phyloP scores from a whole-genome alignment of 1,140 invertebrate species.

The Ips nitidus region DNA sequence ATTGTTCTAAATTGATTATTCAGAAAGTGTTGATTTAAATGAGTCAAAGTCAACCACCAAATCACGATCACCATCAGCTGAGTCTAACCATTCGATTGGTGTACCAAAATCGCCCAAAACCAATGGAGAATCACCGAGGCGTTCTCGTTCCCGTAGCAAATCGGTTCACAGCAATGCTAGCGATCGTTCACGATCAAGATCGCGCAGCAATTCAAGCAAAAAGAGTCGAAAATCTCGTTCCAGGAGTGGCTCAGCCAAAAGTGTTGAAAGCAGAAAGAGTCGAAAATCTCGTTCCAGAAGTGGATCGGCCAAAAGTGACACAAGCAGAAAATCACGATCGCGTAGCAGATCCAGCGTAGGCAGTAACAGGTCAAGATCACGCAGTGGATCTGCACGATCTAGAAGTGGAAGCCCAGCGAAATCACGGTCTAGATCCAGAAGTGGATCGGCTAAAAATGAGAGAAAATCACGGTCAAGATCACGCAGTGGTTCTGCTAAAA shows the following conservation, averaged over 20 bases:
- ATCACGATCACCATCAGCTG: conserved; percentile 25
- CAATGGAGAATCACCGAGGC: conserved; percentile 3
- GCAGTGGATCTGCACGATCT: conserved; percentile 23
- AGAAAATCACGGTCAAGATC: conserved; percentile 20
- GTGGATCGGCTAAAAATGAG: conserved; percentile 16
- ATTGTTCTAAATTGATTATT: background rate
- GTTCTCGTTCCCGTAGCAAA: conserved; percentile 19
- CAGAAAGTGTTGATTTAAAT: conserved; percentile 28
- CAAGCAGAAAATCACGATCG: conserved; percentile 37
- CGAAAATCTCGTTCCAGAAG: conserved; percentile 40
- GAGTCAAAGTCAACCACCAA: conserved; percentile 15
- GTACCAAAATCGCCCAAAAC: conserved; percentile 19
- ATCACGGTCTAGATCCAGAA: conserved; percentile 38
- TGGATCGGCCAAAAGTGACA: conserved; percentile 12
- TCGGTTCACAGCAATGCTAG: conserved; percentile 13
- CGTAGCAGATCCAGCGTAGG: conserved; percentile 14
- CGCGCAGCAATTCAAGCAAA: conserved; percentile 8
- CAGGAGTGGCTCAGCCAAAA: conserved; percentile 34
- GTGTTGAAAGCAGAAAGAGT: background rate
- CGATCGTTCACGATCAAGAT: conserved; percentile 23
- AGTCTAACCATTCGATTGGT: conserved; percentile 18
- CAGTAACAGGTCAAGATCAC: background rate
- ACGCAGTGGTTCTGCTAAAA: conserved; percentile 27
- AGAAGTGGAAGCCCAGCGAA: conserved; percentile 12
- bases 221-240: conserved; percentile 32